Evolutionary conservation across 2,113 vertebrate species (phyloP).

Genomic region (Ptilonorhynchus violaceus): DNA sequence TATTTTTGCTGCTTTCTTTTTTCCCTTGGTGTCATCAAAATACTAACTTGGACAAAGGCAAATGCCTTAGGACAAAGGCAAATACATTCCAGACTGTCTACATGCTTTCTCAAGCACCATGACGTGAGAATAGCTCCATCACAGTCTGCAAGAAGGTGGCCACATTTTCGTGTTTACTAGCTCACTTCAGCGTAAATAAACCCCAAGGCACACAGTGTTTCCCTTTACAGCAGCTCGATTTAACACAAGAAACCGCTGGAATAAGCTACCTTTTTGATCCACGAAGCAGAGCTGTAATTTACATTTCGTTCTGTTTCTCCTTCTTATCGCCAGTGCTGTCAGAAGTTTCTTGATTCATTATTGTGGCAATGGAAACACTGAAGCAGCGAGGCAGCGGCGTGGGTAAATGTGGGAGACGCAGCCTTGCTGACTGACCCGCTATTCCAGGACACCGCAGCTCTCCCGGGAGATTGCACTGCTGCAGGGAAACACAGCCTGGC

Average conservation of each 20-base stretch:
- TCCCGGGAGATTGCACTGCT: not conserved
- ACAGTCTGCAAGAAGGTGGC: not conserved
- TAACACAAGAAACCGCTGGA: not conserved
- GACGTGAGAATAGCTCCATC: not conserved
- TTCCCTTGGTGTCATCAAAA: not conserved
- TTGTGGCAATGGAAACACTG: not conserved
- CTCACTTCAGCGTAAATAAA: not conserved
- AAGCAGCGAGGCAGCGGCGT: accelerated
- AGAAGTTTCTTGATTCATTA: not conserved
- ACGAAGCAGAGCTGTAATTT: not conserved
- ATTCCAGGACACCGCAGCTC: not conserved
- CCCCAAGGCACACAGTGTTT: not conserved
- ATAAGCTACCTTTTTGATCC: not conserved
- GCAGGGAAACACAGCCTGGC: not conserved
- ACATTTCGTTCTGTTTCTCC: not conserved
- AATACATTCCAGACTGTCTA: not conserved
- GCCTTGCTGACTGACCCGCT: not conserved
- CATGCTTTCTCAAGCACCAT: not conserved
- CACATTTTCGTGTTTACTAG: not conserved
- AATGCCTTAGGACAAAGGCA: not conserved
- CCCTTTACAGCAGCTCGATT: not conserved
- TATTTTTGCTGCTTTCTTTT: not conserved
- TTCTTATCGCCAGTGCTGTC: constrained; percentile 3
- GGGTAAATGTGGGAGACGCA: not conserved
- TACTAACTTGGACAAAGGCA: not conserved